Conservation (phyloP, 1,140 invertebrate genomes). For the Drosophila azteca region DNA sequence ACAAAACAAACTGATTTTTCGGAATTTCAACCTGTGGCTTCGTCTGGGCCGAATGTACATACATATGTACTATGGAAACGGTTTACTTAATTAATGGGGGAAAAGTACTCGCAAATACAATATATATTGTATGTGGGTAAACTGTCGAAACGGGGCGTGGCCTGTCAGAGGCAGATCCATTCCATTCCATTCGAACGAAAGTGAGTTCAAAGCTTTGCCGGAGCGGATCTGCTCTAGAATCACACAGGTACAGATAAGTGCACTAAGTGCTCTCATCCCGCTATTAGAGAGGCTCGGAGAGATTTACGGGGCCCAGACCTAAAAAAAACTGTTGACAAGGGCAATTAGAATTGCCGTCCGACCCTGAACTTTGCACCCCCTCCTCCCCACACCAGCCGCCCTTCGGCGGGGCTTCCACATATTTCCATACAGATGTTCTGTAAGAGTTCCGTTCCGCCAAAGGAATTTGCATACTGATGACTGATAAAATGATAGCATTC, state of each 20-base stretch:
- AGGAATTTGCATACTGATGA: constrained; percentile 55
- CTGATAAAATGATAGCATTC: constrained; percentile 26
- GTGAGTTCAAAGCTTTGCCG: constrained; percentile 1
- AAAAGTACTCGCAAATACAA: constrained; percentile 47
- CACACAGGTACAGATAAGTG: constrained; percentile 12
- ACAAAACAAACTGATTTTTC: constrained; percentile 33
- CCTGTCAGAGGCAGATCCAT: constrained; percentile 8
- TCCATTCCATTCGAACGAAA: constrained; percentile 10
- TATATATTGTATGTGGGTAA: constrained; percentile 35
- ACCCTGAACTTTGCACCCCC: constrained; percentile 59
- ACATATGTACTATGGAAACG: constrained; percentile 41
- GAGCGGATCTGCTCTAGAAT: too few species aligned
- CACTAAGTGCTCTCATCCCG: constrained; percentile 2
- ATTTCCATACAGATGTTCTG: constrained; percentile 30
- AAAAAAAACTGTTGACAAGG: constrained; percentile 43
- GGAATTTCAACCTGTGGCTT: constrained; percentile 33
- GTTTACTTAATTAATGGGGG: constrained; percentile 73
- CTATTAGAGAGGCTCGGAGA: constrained; percentile 13
- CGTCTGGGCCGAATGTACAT: too few species aligned
- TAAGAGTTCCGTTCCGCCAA: constrained; percentile 38
- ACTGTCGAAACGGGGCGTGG: constrained; percentile 51
- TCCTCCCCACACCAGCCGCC: constrained; percentile 2
- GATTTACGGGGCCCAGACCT: constrained; percentile 36
- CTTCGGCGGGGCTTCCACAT: constrained; percentile 9
- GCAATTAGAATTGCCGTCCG: constrained; percentile 46